phyloP scores from a whole-genome alignment of 2,888 invertebrate genomes.

The Drosophila tripunctata region DNA sequence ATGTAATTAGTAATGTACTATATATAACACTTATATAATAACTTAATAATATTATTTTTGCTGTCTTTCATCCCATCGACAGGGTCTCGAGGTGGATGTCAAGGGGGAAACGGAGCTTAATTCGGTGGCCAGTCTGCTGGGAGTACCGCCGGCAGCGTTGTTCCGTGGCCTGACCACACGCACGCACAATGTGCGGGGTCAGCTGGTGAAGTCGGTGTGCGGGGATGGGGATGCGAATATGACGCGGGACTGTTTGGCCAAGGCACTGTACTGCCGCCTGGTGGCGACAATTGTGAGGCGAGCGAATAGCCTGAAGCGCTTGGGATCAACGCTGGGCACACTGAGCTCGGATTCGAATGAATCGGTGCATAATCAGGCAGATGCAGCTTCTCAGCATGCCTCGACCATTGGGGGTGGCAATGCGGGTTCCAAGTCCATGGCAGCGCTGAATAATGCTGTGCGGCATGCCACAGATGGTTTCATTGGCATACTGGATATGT shows the following conservation, averaged over 20 bases:
- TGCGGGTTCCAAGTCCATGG: slow-evolving; percentile 95
- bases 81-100: slow-evolving; percentile 90
- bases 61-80: not conserved
- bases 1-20: too few relatives aligned
- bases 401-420: slow-evolving; percentile 90
- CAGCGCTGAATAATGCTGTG: slow-evolving; percentile 95
- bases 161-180: slow-evolving; percentile 92
- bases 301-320: slow-evolving; percentile 94
- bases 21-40: too few relatives aligned
- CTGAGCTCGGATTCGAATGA: slow-evolving; percentile 94
- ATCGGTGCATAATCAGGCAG: slow-evolving; percentile 94
- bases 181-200: slow-evolving; percentile 91
- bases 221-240: slow-evolving; percentile 94
- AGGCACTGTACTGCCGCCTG: slow-evolving; percentile 96
- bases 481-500: slow-evolving; percentile 98
- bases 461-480: slow-evolving; percentile 97
- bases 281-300: slow-evolving; percentile 96
- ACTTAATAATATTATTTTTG: not conserved
- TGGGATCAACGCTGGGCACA: slow-evolving; percentile 93
- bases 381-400: slow-evolving; percentile 93
- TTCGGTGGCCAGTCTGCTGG: slow-evolving; percentile 93
- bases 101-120: slow-evolving; percentile 93
- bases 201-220: slow-evolving; percentile 91
- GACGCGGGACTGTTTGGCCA: slow-evolving; percentile 95
- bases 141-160: slow-evolving; percentile 85